Evolutionary conservation across 2,797 vertebrate species (phyloP).

Genomic region (Astyanax mexicanus): DNA sequence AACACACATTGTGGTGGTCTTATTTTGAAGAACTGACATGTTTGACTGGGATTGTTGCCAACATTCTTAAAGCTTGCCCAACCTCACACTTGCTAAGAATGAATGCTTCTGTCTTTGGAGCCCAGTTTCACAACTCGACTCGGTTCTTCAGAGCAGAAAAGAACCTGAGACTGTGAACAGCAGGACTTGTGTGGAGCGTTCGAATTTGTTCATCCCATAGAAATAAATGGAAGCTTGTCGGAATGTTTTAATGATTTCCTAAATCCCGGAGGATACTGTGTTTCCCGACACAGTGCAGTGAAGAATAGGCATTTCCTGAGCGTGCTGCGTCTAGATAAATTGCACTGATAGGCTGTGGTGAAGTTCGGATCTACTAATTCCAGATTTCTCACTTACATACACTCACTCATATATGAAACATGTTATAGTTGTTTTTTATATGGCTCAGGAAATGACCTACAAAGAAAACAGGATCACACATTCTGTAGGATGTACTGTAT

Average conservation of each 20-base stretch:
- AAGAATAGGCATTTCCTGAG: conserved; percentile 3
- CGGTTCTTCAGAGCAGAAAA: not conserved
- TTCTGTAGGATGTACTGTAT: too few species aligned
- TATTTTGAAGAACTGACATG: too few species aligned
- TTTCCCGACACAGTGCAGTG: not conserved
- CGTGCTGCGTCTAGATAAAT: not conserved
- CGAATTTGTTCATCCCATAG: not conserved
- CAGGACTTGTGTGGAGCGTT: not conserved
- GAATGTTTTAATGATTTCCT: conserved; percentile 13
- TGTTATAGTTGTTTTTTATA: too few species aligned
- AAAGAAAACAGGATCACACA: not conserved
- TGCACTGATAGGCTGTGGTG: not conserved
- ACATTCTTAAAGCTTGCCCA: not conserved
- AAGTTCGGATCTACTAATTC: not conserved
- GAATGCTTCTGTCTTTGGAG: not conserved
- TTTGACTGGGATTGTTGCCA: too few species aligned
- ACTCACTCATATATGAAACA: not conserved
- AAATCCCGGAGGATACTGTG: not conserved
- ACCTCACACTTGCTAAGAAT: not conserved
- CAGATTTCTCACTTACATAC: not conserved
- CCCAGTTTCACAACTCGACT: not conserved
- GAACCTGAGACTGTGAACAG: not conserved
- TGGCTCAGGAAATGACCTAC: not conserved
- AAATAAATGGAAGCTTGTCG: not conserved
- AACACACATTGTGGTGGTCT: too few species aligned